Evolutionary conservation across 2,888 invertebrate genomes (phyloP), one percentile per base, ranked within the genome.

Genomic region (Dinocampus coccinellae): DNA sequence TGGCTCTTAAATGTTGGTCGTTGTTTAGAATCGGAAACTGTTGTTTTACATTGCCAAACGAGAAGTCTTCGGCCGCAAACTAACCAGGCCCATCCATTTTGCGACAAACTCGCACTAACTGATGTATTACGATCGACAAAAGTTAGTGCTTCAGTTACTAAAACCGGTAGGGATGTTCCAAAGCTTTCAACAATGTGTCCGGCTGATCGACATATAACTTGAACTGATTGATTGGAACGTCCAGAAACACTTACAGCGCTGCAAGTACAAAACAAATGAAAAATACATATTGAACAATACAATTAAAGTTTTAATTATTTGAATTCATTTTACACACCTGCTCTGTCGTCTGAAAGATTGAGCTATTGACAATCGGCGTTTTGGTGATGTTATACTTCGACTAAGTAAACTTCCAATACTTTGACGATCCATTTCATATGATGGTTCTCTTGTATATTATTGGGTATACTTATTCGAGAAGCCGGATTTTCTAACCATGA

Each of bases 71-170:
- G 90, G 0, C 96, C 96, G 78, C 93, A 93, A 2, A 98, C 97
- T 65, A 95, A 90, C 95, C 95, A 93, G 73, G 93, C 93, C 94
- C 94, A 95, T 0, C 94, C 94, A 77, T 91, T 91, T 0, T 90
- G 87, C 0, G 93, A 92, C 73, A 94, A 87, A 26, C 90, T 90
- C 0, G 92, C 93, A 74, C 92, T 92, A 33, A 91, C 90, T 24
- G 89, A 89, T 0, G 90, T 88, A 76, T 89, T 90, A 13, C 92
- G 89, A 69, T 93, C 93, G 80, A 93, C 92, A 88, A 95, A 94
- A 57, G 95, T 94, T 26, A 97, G 88, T 0, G 95, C 95, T 88
- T 97, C 97, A 24, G 95, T 96, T 2, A 97, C 95, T 71, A 95
- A 90, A 1, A 97, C 96, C 34, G 97, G 97, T 57, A 97, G 86